Evolutionary conservation across 2,113 vertebrate genomes (phyloP).

Genomic region (Piaya cayana): DNA sequence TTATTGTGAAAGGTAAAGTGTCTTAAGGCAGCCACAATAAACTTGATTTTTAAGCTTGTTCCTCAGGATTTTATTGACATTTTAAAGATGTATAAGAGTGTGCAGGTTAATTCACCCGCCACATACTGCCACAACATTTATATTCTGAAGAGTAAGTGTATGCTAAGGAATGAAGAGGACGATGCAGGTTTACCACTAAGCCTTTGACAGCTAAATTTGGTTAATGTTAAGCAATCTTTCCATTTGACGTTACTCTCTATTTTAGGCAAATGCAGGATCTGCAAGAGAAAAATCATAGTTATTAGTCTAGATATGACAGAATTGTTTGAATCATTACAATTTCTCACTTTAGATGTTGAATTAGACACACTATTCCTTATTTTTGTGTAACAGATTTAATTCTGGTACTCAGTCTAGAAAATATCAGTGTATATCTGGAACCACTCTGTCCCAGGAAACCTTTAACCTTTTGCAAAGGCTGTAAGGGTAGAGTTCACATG

Average conservation of each 20-base stretch:
- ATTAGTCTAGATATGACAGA: not conserved
- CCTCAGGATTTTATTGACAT: not conserved
- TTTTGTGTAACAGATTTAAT: not conserved
- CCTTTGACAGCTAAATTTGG: not conserved
- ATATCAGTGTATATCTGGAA: not conserved
- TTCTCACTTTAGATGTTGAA: not conserved
- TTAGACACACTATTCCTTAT: not conserved
- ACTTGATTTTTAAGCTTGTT: not conserved
- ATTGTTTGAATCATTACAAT: not conserved
- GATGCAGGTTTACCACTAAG: not conserved
- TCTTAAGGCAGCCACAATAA: not conserved
- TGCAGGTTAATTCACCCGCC: not conserved
- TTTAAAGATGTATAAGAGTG: not conserved
- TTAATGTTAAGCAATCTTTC: not conserved
- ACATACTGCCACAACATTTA: not conserved
- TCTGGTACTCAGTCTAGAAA: not conserved
- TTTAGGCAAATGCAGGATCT: not conserved
- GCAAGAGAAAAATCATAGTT: not conserved
- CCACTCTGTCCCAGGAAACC: not conserved
- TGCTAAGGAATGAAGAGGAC: not conserved
- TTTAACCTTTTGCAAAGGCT: constrained; percentile 14
- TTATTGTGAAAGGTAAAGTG: not conserved
- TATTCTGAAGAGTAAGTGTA: not conserved
- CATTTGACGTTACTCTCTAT: not conserved
- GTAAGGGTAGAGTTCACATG: not conserved